These are phyloP conservation scores for Carposina sasakii DNA, from an alignment of 1,140 invertebrate species.

Conservation along the genomic window DNA sequence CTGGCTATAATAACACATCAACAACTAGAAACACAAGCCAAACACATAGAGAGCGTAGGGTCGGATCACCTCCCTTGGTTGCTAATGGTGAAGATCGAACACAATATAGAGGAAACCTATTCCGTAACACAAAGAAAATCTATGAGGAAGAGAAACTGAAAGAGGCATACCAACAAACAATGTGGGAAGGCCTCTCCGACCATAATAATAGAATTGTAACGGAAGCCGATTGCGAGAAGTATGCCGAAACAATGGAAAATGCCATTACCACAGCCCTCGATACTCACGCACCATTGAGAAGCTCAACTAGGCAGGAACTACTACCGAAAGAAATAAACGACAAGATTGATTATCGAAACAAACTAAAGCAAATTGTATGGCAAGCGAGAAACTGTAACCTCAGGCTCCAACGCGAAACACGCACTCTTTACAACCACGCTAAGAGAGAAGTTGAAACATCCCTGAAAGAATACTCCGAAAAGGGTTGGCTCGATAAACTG, in stretches of 20 bases:
- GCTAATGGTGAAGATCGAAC: neutral
- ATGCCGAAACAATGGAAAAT: constrained; percentile 1
- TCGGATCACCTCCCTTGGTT: constrained; percentile 9
- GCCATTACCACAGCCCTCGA: neutral
- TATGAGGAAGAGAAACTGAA: neutral
- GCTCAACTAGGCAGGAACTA: neutral
- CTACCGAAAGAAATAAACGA: constrained; percentile 1
- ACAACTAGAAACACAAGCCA: neutral
- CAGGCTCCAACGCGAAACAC: too few species aligned
- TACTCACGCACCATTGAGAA: neutral
- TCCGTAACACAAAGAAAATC: too few species aligned
- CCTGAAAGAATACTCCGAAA: too few species aligned
- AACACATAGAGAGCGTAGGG: neutral
- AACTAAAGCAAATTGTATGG: neutral
- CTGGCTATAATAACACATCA: constrained; percentile 1
- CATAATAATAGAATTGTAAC: neutral
- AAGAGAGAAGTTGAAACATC: too few species aligned
- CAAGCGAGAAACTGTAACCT: too few species aligned
- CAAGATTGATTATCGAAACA: neutral
- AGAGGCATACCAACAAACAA: neutral
- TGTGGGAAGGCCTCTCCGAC: too few species aligned
- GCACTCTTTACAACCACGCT: too few species aligned
- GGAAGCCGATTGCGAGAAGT: constrained; percentile 3
- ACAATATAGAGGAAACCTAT: too few species aligned
- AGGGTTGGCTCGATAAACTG: too few species aligned